Base-by-base conservation (phyloP, 2,113 vertebrate genomes). In the Gopherus flavomarginatus region DNA sequence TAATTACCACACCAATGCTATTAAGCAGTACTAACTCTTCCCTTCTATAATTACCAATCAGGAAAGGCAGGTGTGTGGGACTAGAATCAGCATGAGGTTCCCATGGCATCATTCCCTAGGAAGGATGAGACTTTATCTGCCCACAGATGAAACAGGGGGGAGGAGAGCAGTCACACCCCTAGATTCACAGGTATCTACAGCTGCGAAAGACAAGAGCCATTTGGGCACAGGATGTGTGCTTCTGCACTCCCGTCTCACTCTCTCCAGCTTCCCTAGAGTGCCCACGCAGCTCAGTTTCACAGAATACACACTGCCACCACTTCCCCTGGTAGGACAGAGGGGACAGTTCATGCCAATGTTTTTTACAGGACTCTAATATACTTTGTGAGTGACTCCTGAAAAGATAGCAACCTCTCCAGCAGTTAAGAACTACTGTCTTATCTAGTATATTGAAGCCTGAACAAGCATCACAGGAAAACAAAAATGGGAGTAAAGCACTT, bases 1-100 rank as follows among this genome's bases (percentile, higher is more conserved):
- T 93, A 93, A 81, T 87, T 94, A 92, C 89, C 65, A 87, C 81
- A 90, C 47, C 47, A 85, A 88, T 88, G 31, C 62, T 90, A 57
- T 91, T 90, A 92, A 88, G 75, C 81, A 90, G 81, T 16, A 95
- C 81, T 93, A 95, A 87, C 2, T 0, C 59, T 62, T 86, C n/a
- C 59, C 52, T 89, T 53, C 62, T 56, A 83, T 0, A 85, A 75
- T n/a, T 57, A 35, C 80, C 62, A 87, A 92, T 94, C 19, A 22
- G 0, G 3, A 54, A 49, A 26, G 80, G 38, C 38, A n/a, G 10
- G 78, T 44, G 83, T 83, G 5, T n/a, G 11, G 3, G 53, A 11
- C 42, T 31, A 53, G 11, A 92, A 65, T 78, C 7, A 21, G 47
- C 21, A 57, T 5, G 4, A 62, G 1, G 4, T 27, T 91, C 27